Conservation (phyloP, 2,113 vertebrate species). For the Tichodroma muraria region DNA sequence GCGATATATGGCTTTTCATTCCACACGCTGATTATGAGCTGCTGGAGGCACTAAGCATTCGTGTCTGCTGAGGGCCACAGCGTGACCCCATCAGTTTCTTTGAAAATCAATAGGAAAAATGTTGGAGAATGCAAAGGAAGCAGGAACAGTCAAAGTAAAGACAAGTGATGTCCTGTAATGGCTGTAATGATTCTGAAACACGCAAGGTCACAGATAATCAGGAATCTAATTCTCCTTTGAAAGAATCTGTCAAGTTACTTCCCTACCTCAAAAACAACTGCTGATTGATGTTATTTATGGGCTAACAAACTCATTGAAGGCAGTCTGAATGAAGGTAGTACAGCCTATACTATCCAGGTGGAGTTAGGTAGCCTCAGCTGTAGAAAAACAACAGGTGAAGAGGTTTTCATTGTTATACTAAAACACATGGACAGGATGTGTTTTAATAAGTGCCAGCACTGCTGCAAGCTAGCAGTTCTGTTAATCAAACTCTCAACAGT, state of each 20-base stretch:
- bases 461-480: neutral
- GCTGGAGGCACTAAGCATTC: neutral
- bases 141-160: constrained; percentile 28
- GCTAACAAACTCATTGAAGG: constrained; percentile 38
- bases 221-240: constrained; percentile 60
- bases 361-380: neutral
- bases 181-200: constrained; percentile 54
- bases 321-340: neutral
- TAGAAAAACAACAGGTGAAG: neutral
- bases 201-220: constrained; percentile 54
- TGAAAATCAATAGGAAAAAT: constrained; percentile 50
- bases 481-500: neutral
- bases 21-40: neutral
- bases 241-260: constrained; percentile 63
- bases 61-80: neutral
- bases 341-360: neutral
- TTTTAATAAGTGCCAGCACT: neutral
- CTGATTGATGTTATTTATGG: constrained; percentile 57
- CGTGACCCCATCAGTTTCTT: constrained; percentile 10
- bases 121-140: constrained; percentile 18
- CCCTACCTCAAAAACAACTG: constrained; percentile 33
- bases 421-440: neutral
- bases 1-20: neutral
- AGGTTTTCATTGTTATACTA: neutral
- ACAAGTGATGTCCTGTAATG: constrained; percentile 49